Conservation (phyloP, 2,113 vertebrate species). For the Vidua macroura region DNA sequence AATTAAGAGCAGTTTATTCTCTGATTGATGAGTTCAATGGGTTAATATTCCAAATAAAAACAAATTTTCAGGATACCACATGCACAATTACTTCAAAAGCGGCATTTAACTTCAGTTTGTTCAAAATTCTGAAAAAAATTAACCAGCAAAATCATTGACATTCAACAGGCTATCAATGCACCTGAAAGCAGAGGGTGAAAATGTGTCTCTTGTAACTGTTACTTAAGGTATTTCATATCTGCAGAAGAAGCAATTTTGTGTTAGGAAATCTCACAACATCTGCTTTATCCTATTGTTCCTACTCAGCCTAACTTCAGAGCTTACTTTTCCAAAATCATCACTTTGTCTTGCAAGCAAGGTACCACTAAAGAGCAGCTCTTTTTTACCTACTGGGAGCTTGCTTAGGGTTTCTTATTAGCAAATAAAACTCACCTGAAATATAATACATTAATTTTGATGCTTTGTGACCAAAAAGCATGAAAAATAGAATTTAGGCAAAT, state of each 20-base stretch:
- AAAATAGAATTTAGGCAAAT: background rate
- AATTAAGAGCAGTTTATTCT: background rate
- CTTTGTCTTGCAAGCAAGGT: background rate
- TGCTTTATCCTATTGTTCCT: background rate
- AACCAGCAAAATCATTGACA: background rate
- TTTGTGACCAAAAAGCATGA: background rate
- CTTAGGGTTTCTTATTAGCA: background rate
- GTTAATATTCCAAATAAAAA: background rate
- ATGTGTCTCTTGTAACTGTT: background rate
- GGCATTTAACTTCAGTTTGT: background rate
- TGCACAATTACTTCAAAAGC: background rate
- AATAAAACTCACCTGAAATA: background rate
- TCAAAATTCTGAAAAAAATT: background rate
- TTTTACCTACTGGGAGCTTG: background rate
- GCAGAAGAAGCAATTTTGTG: background rate
- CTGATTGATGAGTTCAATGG: background rate
- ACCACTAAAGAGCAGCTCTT: background rate
- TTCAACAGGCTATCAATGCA: background rate
- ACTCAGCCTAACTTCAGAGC: background rate
- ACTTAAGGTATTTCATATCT: background rate
- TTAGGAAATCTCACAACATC: background rate
- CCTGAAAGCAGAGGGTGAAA: background rate
- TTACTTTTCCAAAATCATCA: slow-evolving; percentile 2
- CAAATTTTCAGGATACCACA: background rate
- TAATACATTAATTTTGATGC: background rate